Conservation (phyloP, 2,888 invertebrate species). For the Conistra vaccinii region DNA sequence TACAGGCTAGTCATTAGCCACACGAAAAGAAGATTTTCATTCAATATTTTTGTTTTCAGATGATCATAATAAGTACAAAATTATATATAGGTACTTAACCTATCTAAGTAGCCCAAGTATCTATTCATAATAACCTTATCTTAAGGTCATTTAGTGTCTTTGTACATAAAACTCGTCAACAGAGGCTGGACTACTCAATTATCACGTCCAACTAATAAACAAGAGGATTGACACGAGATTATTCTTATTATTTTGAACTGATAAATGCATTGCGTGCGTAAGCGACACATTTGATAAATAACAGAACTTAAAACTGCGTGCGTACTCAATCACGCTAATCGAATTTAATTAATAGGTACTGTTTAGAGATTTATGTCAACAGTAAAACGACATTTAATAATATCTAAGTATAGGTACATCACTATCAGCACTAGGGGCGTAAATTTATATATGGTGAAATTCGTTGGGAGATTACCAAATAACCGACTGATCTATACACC, state of each 20-base stretch:
- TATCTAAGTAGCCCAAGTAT: constrained; percentile 2
- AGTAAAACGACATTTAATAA: constrained; percentile 3
- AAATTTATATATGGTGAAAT: neutral
- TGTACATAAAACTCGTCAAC: constrained; percentile 39
- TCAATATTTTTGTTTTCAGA: neutral
- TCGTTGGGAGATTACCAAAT: neutral
- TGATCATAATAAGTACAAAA: constrained; percentile 10
- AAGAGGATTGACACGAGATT: constrained; percentile 42
- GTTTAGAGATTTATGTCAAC: constrained; percentile 27
- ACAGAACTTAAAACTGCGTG: constrained; percentile 30
- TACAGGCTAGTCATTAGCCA: no score
- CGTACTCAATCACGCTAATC: constrained; percentile 33
- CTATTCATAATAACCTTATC: constrained; percentile 44
- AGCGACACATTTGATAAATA: constrained; percentile 53
- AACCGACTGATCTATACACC: constrained; percentile 8
- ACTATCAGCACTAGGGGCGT: neutral
- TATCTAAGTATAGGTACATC: neutral
- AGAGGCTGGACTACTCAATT: constrained; percentile 46
- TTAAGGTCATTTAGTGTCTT: constrained; percentile 46
- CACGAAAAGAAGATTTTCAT: neutral
- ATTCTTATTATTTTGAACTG: constrained; percentile 57
- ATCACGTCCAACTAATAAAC: constrained; percentile 55
- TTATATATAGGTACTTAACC: neutral
- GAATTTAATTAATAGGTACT: constrained; percentile 37
- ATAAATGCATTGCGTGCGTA: constrained; percentile 60